A percentile compares a stretch with the other conserved stretches of the same genome.
phyloP scores from a whole-genome alignment of 2,797 vertebrate genomes.

The Pipistrellus pipistrellus region DNA sequence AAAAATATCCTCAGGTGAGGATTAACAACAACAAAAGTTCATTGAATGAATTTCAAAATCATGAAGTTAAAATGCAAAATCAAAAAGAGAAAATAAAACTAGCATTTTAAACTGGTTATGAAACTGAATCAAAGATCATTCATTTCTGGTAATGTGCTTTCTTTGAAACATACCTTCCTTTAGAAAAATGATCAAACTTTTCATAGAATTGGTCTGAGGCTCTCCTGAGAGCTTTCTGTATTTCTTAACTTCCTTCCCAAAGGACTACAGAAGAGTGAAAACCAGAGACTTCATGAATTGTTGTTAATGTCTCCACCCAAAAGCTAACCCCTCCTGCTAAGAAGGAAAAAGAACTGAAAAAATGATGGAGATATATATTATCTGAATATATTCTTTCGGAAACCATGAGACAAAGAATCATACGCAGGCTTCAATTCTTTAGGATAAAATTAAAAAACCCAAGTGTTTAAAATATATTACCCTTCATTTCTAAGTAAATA shows the following conservation, averaged over 20 bases:
- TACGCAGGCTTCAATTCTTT: conserved; percentile 54
- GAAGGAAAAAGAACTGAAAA: conserved; percentile 63
- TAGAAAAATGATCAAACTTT: conserved; percentile 69
- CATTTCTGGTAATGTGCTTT: conserved; percentile 75
- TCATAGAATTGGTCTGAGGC: conserved; percentile 65
- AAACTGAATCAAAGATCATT: conserved; percentile 69
- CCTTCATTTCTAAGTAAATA: conserved; percentile 49
- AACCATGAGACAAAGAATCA: conserved; percentile 49
- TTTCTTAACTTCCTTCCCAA: conserved; percentile 72
- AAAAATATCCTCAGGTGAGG: no score
- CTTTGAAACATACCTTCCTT: conserved; percentile 79
- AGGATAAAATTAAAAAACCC: conserved; percentile 55
- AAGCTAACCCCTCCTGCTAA: conserved; percentile 44
- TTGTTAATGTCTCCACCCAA: conserved; percentile 9
- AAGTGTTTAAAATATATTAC: conserved; percentile 59
- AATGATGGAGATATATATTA: conserved; percentile 6
- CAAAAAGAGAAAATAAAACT: conserved; percentile 54
- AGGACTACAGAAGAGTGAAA: conserved; percentile 53
- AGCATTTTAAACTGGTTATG: conserved; percentile 63
- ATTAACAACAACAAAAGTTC: not conserved
- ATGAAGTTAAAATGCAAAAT: conserved; percentile 66
- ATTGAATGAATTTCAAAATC: conserved; percentile 59
- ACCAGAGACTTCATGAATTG: not conserved
- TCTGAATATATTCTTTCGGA: conserved; percentile 26
- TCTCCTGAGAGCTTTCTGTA: conserved; percentile 62